Evolutionary conservation across 1,140 invertebrate genomes (phyloP).

Genomic region (Druon quercuslanigerum): DNA sequence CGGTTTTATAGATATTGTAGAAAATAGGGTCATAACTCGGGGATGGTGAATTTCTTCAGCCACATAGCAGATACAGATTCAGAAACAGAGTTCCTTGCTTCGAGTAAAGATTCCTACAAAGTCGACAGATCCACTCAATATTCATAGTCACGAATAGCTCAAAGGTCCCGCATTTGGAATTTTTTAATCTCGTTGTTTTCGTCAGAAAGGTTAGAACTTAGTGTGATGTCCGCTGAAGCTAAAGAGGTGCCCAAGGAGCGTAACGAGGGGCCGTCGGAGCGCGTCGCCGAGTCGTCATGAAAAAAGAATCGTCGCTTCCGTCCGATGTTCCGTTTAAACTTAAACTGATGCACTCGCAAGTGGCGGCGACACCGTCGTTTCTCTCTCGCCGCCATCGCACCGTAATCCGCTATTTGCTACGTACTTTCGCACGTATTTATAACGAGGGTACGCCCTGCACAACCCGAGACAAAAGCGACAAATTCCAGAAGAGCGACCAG

Average conservation of each 20-base stretch:
- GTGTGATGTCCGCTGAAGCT: constrained; percentile 1
- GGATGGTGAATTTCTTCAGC: neutral
- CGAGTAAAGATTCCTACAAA: too few relatives aligned
- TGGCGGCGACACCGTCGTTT: constrained; percentile 27
- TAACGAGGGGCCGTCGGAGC: constrained; percentile 47
- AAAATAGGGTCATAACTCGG: constrained; percentile 11
- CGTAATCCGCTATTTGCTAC: constrained; percentile 30
- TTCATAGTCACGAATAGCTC: neutral
- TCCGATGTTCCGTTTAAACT: constrained; percentile 32
- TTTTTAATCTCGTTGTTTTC: neutral
- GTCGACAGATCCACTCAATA: too few relatives aligned
- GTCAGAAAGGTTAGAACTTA: constrained; percentile 12
- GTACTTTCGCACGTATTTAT: constrained; percentile 29
- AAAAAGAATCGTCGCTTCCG: constrained; percentile 50
- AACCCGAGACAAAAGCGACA: constrained; percentile 29
- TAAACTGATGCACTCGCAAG: constrained; percentile 31
- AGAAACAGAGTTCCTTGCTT: neutral
- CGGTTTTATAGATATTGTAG: constrained; percentile 12
- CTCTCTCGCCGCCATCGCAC: constrained; percentile 28
- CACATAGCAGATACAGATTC: neutral
- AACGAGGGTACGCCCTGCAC: constrained; percentile 30
- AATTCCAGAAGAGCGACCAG: constrained; percentile 19
- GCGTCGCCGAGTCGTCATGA: constrained; percentile 40
- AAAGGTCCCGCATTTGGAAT: neutral
- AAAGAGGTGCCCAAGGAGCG: constrained; percentile 45